phyloP scores from a whole-genome alignment of 2,888 invertebrate genomes.

The Margaritifera margaritifera region DNA sequence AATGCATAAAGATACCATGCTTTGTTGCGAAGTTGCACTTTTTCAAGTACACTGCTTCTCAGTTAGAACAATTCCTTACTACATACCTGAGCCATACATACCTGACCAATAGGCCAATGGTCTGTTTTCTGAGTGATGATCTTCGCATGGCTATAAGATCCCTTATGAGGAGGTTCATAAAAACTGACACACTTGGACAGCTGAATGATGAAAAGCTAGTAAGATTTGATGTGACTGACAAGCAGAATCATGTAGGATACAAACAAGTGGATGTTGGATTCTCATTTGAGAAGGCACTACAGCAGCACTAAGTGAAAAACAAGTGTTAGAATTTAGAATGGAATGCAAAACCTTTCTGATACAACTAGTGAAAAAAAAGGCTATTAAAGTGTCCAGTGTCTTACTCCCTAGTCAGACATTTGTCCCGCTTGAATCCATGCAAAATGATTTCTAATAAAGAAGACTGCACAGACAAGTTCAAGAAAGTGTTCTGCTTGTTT shows the following conservation, averaged over 20 bases:
- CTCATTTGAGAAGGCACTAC: constrained; percentile 6
- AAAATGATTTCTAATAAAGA: constrained; percentile 1
- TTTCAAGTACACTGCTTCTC: constrained; percentile 14
- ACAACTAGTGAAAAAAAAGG: constrained; percentile 6
- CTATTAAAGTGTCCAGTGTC: constrained; percentile 4
- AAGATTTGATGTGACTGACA: constrained; percentile 13
- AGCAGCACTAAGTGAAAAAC: neutral
- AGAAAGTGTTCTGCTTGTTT: no score
- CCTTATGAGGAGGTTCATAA: constrained; percentile 10
- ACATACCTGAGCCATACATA: constrained; percentile 10
- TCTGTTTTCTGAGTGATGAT: constrained; percentile 10
- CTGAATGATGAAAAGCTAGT: neutral
- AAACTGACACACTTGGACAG: constrained; percentile 2
- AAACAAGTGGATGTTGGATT: constrained; percentile 10
- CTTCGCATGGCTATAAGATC: constrained; percentile 4
- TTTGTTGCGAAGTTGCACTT: constrained; percentile 15
- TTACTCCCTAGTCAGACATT: constrained; percentile 12
- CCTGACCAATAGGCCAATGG: constrained; percentile 8
- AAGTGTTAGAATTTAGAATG: no score
- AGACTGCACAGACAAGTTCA: constrained; percentile 1
- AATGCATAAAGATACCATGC: constrained; percentile 7
- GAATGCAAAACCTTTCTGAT: constrained; percentile 3
- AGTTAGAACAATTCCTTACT: constrained; percentile 14
- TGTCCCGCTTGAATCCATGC: constrained; percentile 6
- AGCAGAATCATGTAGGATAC: constrained; percentile 3